A percentile compares a stretch with the other conserved stretches of the same genome.
Evolutionary conservation across 2,113 vertebrate genomes (phyloP).

Genomic region (Tautogolabrus adspersus): DNA sequence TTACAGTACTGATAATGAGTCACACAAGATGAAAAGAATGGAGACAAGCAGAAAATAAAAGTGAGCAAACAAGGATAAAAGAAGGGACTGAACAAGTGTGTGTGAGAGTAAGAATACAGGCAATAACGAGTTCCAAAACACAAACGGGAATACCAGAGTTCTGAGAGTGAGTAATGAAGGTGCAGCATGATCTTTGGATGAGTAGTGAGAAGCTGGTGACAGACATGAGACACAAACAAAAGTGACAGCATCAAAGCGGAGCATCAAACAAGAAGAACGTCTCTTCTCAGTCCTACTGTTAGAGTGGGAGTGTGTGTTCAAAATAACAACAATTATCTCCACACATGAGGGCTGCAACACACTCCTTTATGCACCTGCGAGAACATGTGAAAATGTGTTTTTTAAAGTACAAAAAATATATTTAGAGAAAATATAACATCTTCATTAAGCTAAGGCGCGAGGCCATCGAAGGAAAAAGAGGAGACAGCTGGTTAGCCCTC

Average conservation of each 20-base stretch:
- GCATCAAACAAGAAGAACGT: background rate
- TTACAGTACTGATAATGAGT: conserved; percentile 11
- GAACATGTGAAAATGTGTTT: conserved; percentile 16
- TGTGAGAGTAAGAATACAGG: background rate
- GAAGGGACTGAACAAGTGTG: background rate
- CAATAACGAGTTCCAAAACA: background rate
- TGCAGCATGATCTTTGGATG: background rate
- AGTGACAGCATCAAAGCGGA: background rate
- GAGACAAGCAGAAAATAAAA: conserved; percentile 1
- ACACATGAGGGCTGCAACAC: background rate
- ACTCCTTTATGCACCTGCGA: background rate
- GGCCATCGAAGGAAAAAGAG: conserved; percentile 46
- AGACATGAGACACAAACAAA: background rate
- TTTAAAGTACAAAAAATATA: conserved; percentile 52
- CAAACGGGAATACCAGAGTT: background rate
- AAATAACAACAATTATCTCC: background rate
- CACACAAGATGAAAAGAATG: background rate
- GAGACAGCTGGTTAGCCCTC: conserved; percentile 77
- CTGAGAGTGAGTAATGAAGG: background rate
- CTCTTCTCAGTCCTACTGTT: background rate
- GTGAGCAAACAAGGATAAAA: too few relatives aligned
- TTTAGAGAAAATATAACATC: conserved; percentile 49
- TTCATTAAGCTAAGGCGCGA: conserved; percentile 63
- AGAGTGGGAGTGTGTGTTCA: background rate
- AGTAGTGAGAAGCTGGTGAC: background rate